Evolutionary conservation across 2,113 vertebrate genomes (phyloP), one percentile per base, ranked within the genome.

Genomic region (Carassius carassius): DNA sequence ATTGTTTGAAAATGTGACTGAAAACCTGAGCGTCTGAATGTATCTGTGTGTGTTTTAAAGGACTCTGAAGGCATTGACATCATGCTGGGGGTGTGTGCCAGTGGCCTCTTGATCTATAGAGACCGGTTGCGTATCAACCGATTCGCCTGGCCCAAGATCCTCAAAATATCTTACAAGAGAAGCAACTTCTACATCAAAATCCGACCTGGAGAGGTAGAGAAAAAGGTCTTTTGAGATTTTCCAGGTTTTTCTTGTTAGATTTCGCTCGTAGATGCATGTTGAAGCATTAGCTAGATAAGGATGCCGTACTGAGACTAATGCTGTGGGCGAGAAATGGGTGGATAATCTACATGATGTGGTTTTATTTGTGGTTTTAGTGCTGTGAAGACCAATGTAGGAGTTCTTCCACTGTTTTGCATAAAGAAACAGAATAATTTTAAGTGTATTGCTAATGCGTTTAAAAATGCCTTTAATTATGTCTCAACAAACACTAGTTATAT

Each of bases 151-250:
- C 98, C 98, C 83, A 99, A 99, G 92, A 99, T 99, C 90, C 97
- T 99, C 77, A 99, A 99, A 93, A 99, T 99, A 88, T 99, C 98
- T 35, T 99, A 99, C 83, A 99, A 99, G 84, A 96, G 98, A 90
- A 99, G 98, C 93, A 99, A 99, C 94, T 99, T 99, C 92, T 99
- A 99, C 92, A 99, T 99, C 93, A 99, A 99, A 94, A 99, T 99
- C 89, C 97, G 98, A 73, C 98, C 98, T 0, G 98, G 98, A 86
- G 98, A 99, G 96, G 98, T 99, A 90, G 86, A 91, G 89, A 94
- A 75, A 90, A 87, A 19, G 78, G 51, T 86, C 78, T 88, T 86
- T 86, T 89, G 70, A 84, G 85, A 73, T 85, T 87, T 63, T 87
- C 80, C 80, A 88, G 84, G 82, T 84, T 84, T 87, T 77, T 81